Evolutionary conservation across 1,140 invertebrate species (phyloP), one percentile per base, ranked within the genome.

Genomic region (Ladona fulva): DNA sequence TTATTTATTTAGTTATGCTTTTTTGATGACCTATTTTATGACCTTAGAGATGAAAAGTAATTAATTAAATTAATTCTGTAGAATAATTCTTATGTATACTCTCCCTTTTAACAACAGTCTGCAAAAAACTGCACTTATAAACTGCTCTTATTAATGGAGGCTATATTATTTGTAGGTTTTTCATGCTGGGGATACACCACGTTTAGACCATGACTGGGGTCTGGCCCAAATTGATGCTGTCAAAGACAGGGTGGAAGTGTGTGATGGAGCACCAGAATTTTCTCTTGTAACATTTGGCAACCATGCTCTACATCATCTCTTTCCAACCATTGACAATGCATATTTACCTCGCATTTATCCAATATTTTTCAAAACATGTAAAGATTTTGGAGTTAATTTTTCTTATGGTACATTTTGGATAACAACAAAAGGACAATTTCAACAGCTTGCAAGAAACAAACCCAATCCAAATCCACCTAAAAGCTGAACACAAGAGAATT

Each of bases 311-410:
- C 94, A 96, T 82, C 94, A 95, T 86, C 85, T 96, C 0, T 90
- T 95, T 80, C 94, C 94, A 0, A 93, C 93, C 0, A 81, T 95
- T 19, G 94, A 95, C 82, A 93, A 95, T 81, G 89, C 88, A 0
- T 88, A 91, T 76, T 83, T 95, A 24, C 85, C 87, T 1, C 83
- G 89, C n/a, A 85, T 94, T 14, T 87, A 91, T 80, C 89, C 90
- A 0, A 83, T 90, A 14, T 89, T 94, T 42, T 80, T 90, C 19
- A 83, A 93, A 80, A 92, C 91, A 0, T 91, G 91, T 77, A 82
- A 89, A 74, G 89, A 95, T 82, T 95, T 93, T 82, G 87, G 87
- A 74, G 85, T 89, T 0, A 85, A 89, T 0, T 85, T 88, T 37
- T 84, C 87, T 25, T 84, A 87, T 74, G 86, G 85, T 10, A 88